Evolutionary conservation across 1,140 invertebrate genomes (phyloP), one percentile per base, ranked within the genome.

Genomic region (Periplaneta americana): DNA sequence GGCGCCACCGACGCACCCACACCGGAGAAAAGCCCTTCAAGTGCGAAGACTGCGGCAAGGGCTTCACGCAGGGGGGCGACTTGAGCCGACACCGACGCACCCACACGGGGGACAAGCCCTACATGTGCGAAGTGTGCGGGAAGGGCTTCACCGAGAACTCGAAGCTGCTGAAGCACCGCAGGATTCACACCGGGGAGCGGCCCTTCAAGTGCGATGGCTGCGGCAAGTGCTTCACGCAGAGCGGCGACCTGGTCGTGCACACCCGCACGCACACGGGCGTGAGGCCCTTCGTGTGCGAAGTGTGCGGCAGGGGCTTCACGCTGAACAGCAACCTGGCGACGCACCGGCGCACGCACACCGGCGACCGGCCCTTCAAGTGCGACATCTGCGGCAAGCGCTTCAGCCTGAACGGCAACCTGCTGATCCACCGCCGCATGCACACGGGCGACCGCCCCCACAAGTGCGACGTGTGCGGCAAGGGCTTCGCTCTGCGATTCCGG

Each of bases 1-100:
- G n/a, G n/a, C n/a, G n/a, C n/a, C n/a, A n/a, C n/a, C n/a, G n/a
- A n/a, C n/a, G n/a, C n/a, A n/a, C n/a, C n/a, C n/a, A n/a, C n/a
- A n/a, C n/a, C n/a, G n/a, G n/a, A n/a, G 95, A 96, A 85, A 90
- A 93, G 80, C 95, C 95, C 0, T 96, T 96, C 85, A 89, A 91
- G 74, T 96, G 95, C 87, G 93, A 95, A 80, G 87, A 92, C 2
- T 96, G 95, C 85, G 88, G 90, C 2, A 91, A 90, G 13, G 75
- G 75, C 18, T 89, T 89, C 78, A 87, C 88, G 81, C 83, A 88
- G 35, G 88, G 88, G 74, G 88, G 88, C 75, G 87, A 89, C 84
- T 83, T 90, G 35, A 85, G 88, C 18, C 87, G 87, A 79, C 89
- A 90, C 75, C 86, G 85, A 0, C 83, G 88, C 32, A 78, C 77